phyloP scores from a whole-genome alignment of 2,797 vertebrate species.

The Urophycis tenuis region DNA sequence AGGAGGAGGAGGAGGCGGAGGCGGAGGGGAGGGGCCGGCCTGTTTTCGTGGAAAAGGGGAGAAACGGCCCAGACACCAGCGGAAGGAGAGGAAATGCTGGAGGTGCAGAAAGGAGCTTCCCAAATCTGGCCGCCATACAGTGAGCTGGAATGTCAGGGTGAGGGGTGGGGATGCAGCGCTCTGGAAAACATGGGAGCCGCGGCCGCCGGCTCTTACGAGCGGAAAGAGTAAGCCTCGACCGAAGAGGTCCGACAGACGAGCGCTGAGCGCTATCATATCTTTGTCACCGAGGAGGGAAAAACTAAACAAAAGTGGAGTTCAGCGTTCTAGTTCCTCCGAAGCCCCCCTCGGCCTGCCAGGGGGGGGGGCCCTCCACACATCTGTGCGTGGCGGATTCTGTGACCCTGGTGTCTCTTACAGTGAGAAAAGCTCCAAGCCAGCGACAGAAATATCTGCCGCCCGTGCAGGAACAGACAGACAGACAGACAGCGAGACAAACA shows the following conservation, averaged over 20 bases:
- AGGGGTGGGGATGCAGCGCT: slow-evolving; percentile 33
- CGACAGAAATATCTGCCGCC: neutral
- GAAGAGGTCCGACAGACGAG: neutral
- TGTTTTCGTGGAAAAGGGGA: slow-evolving; percentile 7
- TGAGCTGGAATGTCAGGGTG: slow-evolving; percentile 49
- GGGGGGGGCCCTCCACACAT: slow-evolving; percentile 1
- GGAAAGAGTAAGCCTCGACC: slow-evolving; percentile 1
- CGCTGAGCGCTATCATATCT: neutral
- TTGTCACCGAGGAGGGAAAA: neutral
- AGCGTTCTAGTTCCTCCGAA: no score
- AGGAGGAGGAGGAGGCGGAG: neutral
- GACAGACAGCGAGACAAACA: neutral
- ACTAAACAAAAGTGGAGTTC: neutral
- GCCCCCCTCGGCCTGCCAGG: no score
- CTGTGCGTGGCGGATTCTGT: neutral
- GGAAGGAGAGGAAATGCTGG: slow-evolving; percentile 53
- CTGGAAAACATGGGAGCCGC: slow-evolving; percentile 50
- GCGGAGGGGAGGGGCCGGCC: neutral
- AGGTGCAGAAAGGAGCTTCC: slow-evolving; percentile 51
- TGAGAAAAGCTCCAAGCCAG: neutral
- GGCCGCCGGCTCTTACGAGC: slow-evolving; percentile 18
- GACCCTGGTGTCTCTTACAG: neutral
- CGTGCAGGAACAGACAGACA: neutral
- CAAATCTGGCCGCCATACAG: slow-evolving; percentile 56
- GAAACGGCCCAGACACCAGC: slow-evolving; percentile 44